These are phyloP conservation scores for Dallia pectoralis DNA, from an alignment of 2,797 vertebrate species.

Conservation along the genomic window DNA sequence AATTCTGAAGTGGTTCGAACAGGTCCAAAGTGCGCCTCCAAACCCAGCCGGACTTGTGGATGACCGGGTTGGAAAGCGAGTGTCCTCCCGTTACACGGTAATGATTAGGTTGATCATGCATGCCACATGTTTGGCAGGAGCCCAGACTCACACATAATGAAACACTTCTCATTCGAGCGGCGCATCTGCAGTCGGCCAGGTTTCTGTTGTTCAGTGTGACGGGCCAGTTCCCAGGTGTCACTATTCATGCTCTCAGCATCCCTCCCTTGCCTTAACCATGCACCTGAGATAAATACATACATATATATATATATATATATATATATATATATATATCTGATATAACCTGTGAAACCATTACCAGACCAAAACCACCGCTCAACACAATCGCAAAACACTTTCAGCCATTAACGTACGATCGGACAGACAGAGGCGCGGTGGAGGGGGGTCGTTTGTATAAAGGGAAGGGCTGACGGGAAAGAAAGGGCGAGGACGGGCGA, in stretches of 20 bases:
- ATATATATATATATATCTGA: no score
- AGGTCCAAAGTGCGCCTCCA: neutral
- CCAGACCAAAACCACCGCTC: constrained; percentile 38
- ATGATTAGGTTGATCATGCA: neutral
- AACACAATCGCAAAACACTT: constrained; percentile 3
- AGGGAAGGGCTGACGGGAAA: neutral
- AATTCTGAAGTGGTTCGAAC: neutral
- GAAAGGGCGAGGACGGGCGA: constrained; percentile 5
- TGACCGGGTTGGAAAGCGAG: neutral
- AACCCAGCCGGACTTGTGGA: neutral
- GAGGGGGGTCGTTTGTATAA: constrained; percentile 40
- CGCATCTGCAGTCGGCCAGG: neutral
- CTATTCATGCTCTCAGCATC: neutral
- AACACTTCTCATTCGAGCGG: neutral
- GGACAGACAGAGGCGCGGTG: constrained; percentile 44
- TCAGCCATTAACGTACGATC: constrained; percentile 29
- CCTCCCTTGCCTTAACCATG: constrained; percentile 10
- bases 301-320: no score
- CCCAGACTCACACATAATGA: neutral
- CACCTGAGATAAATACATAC: no score
- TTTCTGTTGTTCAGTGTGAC: neutral
- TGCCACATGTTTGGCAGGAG: neutral
- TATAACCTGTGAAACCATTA: constrained; percentile 21
- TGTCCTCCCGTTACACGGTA: neutral
- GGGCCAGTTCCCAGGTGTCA: neutral